Conservation (phyloP, 1,140 invertebrate species). For the Venustaconcha ellipsiformis region DNA sequence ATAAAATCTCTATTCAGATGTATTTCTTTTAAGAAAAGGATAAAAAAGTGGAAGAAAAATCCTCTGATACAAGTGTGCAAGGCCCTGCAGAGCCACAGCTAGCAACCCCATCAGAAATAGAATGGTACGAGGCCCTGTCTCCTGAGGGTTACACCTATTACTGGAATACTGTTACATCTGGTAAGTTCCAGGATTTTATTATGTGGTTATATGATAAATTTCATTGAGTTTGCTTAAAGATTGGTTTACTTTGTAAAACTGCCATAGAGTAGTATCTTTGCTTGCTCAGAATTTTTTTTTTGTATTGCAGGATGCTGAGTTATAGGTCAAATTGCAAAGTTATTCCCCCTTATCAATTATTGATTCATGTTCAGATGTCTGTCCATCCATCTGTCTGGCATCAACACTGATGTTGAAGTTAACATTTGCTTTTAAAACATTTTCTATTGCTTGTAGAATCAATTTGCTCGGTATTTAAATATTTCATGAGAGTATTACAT, state of each 20-base stretch:
- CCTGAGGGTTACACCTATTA: constrained; percentile 83
- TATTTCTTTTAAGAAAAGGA: too few species aligned
- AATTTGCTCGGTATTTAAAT: too few species aligned
- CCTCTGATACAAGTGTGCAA: too few species aligned
- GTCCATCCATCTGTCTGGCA: too few species aligned
- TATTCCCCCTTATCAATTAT: neutral
- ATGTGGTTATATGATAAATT: neutral
- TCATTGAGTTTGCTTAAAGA: too few species aligned
- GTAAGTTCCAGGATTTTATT: constrained; percentile 66
- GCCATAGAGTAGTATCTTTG: neutral
- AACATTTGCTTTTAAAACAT: too few species aligned
- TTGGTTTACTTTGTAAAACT: neutral
- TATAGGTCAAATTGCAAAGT: neutral
- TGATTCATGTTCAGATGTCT: neutral
- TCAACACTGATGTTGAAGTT: too few species aligned
- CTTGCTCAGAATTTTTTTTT: neutral
- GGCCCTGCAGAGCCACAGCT: too few species aligned
- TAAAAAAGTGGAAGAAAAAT: too few species aligned
- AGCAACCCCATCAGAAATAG: constrained; percentile 44
- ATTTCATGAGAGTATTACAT: too few species aligned
- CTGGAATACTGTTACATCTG: constrained; percentile 84
- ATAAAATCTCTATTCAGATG: too few species aligned
- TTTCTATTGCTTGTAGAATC: too few species aligned
- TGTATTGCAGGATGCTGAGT: neutral
- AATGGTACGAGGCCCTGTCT: constrained; percentile 80